Conservation (phyloP, 2,113 vertebrate genomes). For the Corythoichthys intestinalis region DNA sequence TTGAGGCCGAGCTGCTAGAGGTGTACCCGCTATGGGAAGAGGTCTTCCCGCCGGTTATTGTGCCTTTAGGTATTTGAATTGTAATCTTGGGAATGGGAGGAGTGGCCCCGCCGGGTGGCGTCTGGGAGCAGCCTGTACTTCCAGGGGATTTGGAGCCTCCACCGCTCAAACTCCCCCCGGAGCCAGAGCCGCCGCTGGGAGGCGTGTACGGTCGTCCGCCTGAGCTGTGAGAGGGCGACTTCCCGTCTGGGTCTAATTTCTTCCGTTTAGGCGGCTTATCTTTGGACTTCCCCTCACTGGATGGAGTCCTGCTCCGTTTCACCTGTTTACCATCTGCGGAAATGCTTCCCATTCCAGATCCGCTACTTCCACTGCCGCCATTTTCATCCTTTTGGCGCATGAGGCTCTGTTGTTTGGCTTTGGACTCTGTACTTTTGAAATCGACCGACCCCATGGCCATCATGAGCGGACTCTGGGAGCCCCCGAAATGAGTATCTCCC, state of each 20-base stretch:
- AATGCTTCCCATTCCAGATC: constrained; percentile 71
- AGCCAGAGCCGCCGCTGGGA: constrained; percentile 85
- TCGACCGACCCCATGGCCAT: constrained; percentile 56
- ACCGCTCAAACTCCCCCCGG: constrained; percentile 77
- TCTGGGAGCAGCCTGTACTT: constrained; percentile 92
- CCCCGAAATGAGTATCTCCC: constrained; percentile 78
- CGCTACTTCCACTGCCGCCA: constrained; percentile 73
- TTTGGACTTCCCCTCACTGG: constrained; percentile 94
- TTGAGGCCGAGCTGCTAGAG: constrained; percentile 82
- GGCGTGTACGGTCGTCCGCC: constrained; percentile 90
- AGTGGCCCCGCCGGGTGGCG: constrained; percentile 89
- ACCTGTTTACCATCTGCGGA: constrained; percentile 83
- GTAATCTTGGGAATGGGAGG: constrained; percentile 98
- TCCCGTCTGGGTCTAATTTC: constrained; percentile 90
- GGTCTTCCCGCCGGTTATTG: constrained; percentile 89
- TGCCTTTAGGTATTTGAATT: constrained; percentile 95
- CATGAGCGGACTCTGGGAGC: constrained; percentile 88
- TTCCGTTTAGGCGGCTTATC: constrained; percentile 94
- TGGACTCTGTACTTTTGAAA: constrained; percentile 79
- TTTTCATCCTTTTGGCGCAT: constrained; percentile 75
- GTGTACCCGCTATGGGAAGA: constrained; percentile 91
- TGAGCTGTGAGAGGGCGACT: constrained; percentile 91
- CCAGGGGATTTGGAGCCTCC: constrained; percentile 94
- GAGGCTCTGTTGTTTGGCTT: constrained; percentile 72
- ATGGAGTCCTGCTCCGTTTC: constrained; percentile 93